Base-by-base conservation (phyloP, 2,888 invertebrate species). In the Resseliella maxima region DNA sequence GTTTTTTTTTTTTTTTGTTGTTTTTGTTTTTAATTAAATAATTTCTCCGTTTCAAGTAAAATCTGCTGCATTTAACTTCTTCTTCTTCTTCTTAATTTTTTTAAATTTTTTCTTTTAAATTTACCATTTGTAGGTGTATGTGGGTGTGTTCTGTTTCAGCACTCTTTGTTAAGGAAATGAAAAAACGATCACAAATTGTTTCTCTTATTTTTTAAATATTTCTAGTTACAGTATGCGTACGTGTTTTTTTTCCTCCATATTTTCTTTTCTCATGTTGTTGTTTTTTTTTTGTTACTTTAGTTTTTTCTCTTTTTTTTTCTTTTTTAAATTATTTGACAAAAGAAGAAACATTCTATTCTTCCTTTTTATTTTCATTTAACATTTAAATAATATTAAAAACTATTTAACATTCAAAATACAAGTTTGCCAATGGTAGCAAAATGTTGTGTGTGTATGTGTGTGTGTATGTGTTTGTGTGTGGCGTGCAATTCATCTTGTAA, bases 331-430 rank as follows among this genome's bases (percentile, higher is more conserved):
- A 64, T 64, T 31, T 64, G 31, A 64, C 64, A 64, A 64, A 31
- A 64, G 64, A 64, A 31, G 27, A 21, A 50, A 21, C 50, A 50
- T 18, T 50, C 21, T 27, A 1, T 21, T 1, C 24, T 27, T 31
- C 31, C 18, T 18, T 54, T 24, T 27, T 15, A 5, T n/a, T 81
- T 81, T 81, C 36, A 38, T 83, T 83, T 38, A 83, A 83, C 83
- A 83, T 83, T 83, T 83, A 83, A 83, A 83, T 83, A 83, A 83
- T 83, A 83, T 83, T 83, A 83, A 83, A 83, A 83, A 83, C 83
- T 83, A 83, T 83, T 83, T 83, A 83, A 83, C 83, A 83, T 83
- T 83, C 38, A 38, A 83, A 83, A 83, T 83, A 83, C 38, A 83
- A 83, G 35, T 72, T 72, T 72, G 72, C 72, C 38, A 83, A 83